Evolutionary conservation across 2,797 vertebrate species (phyloP), one percentile per base, ranked within the genome.

Genomic region (Periparus ater): DNA sequence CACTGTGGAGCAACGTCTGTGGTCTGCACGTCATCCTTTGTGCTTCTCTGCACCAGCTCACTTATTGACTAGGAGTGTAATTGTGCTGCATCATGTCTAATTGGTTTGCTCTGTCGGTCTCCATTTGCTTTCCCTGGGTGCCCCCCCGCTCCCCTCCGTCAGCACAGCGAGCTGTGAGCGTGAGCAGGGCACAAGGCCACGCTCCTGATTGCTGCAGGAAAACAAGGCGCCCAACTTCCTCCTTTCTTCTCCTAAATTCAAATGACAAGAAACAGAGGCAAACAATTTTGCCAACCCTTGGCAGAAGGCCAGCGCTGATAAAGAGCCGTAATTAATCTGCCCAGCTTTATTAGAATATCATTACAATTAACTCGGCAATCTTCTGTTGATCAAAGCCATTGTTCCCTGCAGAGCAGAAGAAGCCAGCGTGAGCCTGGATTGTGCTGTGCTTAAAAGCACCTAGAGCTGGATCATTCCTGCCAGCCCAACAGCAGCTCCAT

Each of bases 271-370:
- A 97, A 94, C 96, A 97, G 96, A 97, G 85, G 89, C 95, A 97
- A 97, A 97, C 94, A 95, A 95, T 96, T 96, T 91, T 65, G 93
- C 94, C 71, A 95, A 71, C 93, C 88, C 80, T 93, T 96, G 96
- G 96, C 96, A 50, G 93, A 86, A 77, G 84, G 94, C 96, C 96
- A 97, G 50, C n/a, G 10, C 89, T 94, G 95, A 96, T 96, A 97
- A 97, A 96, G 94, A 93, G 85, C 88, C 54, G 14, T 97, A 97
- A 97, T 97, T 96, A 96, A 97, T 97, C 96, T 97, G 94, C 96
- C 91, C 72, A 96, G 94, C 95, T 97, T 97, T 96, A 97, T 97
- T 97, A 96, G 96, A 97, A 96, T 96, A 97, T 97, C 96, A 96
- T 96, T 97, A 95, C 96, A 97, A 96, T 97, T 97, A 97, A 97